Evolutionary conservation across 1,140 invertebrate genomes (phyloP), one percentile per base, ranked within the genome.

Genomic region (Coptotermes formosanus): DNA sequence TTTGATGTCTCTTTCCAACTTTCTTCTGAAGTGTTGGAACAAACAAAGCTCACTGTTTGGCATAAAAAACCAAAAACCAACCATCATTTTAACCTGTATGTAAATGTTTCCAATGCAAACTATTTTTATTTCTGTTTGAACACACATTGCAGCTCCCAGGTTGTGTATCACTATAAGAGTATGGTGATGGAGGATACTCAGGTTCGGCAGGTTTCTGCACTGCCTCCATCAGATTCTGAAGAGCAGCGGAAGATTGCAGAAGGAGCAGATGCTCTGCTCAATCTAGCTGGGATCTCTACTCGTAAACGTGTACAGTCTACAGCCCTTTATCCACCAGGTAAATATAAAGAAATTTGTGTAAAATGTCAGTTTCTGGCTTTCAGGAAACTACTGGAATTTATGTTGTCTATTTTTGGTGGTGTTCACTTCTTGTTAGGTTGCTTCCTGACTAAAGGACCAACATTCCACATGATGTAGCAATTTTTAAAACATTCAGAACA

Each of bases 231-330:
- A n/a, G 94, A 95, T 87, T 92, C 94, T 14, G 95, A 95, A 87
- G 95, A 96, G 89, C 94, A 95, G 89, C 92, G 95, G 84, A 95
- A 95, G 88, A 95, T 96, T 84, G 95, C 94, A 30, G 96, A 96
- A 90, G 96, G 96, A 86, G 95, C 95, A 0, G 95, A 96, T 88
- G 96, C 96, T 0, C 90, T 97, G 81, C 90, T 97, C 23, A 95
- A 96, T 90, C 90, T 96, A 43, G 95, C 95, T 0, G 94, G 94
- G 14, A 93, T 94, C 14, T 91, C 88, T 82, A 92, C 92, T 21
- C 86, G 83, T 25, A 86, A 86, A 81, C 59, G 86, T 19, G 32
- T 52, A n/a, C 83, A 83, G 45, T 48, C 8, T 32, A 21, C 30
- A 38, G 23, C 38, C 25, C 32, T 82, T 16, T 55, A 44, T 32